These are phyloP conservation scores for Trissoscelio sp. DNA, from an alignment of 2,888 invertebrate genomes.

Conservation along the genomic window DNA sequence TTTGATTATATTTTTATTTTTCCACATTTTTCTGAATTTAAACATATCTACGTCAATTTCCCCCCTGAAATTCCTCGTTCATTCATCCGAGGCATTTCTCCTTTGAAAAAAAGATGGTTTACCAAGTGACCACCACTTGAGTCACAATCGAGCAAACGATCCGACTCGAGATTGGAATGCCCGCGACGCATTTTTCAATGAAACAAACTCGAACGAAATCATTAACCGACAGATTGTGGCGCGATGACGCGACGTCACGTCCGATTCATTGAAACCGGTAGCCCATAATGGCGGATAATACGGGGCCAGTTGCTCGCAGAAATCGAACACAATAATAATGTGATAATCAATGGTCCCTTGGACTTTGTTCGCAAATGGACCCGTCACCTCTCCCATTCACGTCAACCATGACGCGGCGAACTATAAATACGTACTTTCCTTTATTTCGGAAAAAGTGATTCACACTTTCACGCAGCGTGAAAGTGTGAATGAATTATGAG, in stretches of 20 bases:
- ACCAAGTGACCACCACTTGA: not conserved
- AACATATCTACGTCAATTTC: too few relatives aligned
- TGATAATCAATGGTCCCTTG: conserved; percentile 5
- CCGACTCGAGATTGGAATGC: not conserved
- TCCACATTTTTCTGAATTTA: too few relatives aligned
- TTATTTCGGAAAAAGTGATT: conserved; percentile 26
- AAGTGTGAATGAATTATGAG: conserved; percentile 31
- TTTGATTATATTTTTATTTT: too few relatives aligned
- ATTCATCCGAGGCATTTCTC: too few relatives aligned
- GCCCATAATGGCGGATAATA: conserved; percentile 55
- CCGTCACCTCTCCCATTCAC: conserved; percentile 14
- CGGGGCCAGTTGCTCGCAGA: conserved; percentile 51
- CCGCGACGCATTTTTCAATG: conserved; percentile 23
- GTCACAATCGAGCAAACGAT: not conserved
- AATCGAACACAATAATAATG: not conserved
- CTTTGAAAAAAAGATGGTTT: not conserved
- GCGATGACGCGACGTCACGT: conserved; percentile 49
- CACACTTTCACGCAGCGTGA: conserved; percentile 19
- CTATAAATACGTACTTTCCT: conserved; percentile 8
- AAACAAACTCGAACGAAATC: conserved; percentile 35
- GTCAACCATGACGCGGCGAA: conserved; percentile 14
- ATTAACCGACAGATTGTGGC: conserved; percentile 52
- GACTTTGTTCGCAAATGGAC: conserved; percentile 27
- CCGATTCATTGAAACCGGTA: conserved; percentile 48
- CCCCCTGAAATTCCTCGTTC: too few relatives aligned